These are phyloP conservation scores for Tringa solitaria DNA, from an alignment of 2,113 vertebrate species.

Conservation along the genomic window DNA sequence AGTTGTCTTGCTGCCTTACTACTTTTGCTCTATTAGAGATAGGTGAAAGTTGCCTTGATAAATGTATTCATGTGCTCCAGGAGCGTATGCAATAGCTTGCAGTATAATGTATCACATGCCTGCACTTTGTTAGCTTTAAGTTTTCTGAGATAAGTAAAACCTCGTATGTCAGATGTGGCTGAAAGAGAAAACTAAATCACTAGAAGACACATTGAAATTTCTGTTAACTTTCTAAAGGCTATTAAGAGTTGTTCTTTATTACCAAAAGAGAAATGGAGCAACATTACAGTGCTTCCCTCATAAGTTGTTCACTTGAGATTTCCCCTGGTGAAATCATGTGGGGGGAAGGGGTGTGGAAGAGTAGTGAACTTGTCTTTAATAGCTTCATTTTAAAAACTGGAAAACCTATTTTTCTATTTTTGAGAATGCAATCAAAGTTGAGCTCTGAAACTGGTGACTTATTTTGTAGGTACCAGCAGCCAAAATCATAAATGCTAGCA, in stretches of 20 bases:
- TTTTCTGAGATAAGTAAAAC: background rate
- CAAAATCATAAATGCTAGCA: background rate
- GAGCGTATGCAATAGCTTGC: background rate
- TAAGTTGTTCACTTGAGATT: background rate
- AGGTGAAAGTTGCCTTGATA: background rate
- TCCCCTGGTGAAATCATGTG: background rate
- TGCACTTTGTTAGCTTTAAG: background rate
- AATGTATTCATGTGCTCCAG: rapidly evolving
- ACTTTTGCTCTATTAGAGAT: background rate
- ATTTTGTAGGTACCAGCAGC: background rate
- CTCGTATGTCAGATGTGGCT: background rate
- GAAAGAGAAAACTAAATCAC: background rate
- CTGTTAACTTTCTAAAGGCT: background rate
- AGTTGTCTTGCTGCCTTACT: background rate
- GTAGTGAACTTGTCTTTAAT: background rate
- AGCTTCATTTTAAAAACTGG: background rate
- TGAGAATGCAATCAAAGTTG: background rate
- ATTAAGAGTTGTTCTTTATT: background rate
- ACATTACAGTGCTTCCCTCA: background rate
- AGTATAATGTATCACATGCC: background rate
- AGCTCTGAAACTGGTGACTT: background rate
- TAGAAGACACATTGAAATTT: background rate
- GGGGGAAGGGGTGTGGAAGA: rapidly evolving
- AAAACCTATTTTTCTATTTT: background rate
- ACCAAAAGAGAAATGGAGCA: background rate